Evolutionary conservation across 2,888 invertebrate genomes (phyloP).

Genomic region (Amphipyra berbera): DNA sequence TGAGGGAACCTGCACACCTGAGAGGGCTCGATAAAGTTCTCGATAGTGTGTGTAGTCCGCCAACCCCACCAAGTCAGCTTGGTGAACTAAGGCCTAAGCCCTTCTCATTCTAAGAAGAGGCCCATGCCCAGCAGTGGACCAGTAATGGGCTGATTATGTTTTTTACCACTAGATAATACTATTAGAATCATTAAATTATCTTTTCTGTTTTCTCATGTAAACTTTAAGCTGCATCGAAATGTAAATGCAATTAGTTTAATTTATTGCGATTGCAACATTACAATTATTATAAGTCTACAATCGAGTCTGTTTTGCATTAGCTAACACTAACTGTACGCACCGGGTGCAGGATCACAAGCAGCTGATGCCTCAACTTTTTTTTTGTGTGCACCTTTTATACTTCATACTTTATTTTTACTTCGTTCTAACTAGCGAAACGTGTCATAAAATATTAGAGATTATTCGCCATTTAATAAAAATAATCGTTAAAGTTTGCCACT

Average conservation of each 20-base stretch:
- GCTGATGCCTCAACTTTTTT: slow-evolving; percentile 32
- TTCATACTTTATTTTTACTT: slow-evolving; percentile 15
- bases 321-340: slow-evolving; percentile 2
- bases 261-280: background rate
- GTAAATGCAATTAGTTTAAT: background rate
- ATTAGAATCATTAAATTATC: too few relatives aligned
- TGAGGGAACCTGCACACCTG: too few relatives aligned
- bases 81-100: too few relatives aligned
- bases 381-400: slow-evolving; percentile 16
- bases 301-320: slow-evolving; percentile 12
- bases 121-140: too few relatives aligned
- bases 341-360: slow-evolving; percentile 21
- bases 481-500: slow-evolving; percentile 53
- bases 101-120: too few relatives aligned
- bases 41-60: too few relatives aligned
- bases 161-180: too few relatives aligned
- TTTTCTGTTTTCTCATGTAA: too few relatives aligned
- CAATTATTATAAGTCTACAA: background rate
- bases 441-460: slow-evolving; percentile 27
- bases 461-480: slow-evolving; percentile 44
- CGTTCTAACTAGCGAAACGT: slow-evolving; percentile 18
- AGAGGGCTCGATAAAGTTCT: too few relatives aligned
- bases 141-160: too few relatives aligned
- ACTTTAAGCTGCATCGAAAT: too few relatives aligned
- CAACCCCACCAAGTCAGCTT: too few relatives aligned